Percentiles rank a stretch among this genome's conserved stretches.
These are phyloP conservation scores for Notarius quadriscutis DNA, from an alignment of 2,113 vertebrate species.

Conservation along the genomic window DNA sequence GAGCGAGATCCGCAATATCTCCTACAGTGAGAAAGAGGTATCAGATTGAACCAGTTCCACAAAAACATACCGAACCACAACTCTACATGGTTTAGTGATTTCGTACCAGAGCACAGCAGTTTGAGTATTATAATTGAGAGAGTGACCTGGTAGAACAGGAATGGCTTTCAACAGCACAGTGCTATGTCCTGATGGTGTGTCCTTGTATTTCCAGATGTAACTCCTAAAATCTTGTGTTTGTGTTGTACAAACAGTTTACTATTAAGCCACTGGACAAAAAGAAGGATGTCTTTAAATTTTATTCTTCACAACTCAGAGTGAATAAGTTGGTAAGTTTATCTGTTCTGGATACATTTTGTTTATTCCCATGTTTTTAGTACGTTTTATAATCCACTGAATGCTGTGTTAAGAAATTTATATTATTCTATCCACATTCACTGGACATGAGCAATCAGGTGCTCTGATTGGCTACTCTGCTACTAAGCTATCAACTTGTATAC, in stretches of 20 bases:
- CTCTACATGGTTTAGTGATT: not conserved
- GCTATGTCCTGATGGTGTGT: not conserved
- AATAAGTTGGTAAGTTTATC: conserved; percentile 83
- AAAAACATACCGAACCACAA: not conserved
- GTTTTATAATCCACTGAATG: not conserved
- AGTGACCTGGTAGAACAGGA: not conserved
- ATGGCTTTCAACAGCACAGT: not conserved
- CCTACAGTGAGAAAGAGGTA: conserved; percentile 90
- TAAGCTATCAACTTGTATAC: too few relatives aligned
- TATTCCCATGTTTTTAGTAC: not conserved
- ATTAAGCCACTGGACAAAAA: conserved; percentile 92
- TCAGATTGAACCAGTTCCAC: not conserved
- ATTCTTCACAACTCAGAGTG: conserved; percentile 86
- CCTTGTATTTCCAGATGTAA: not conserved
- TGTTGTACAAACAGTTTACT: conserved; percentile 74
- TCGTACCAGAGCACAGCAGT: not conserved
- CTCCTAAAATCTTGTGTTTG: not conserved
- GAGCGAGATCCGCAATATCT: conserved; percentile 88
- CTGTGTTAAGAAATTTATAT: not conserved
- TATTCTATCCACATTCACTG: too few relatives aligned
- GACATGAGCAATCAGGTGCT: too few relatives aligned
- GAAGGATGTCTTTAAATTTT: conserved; percentile 92
- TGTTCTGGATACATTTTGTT: not conserved
- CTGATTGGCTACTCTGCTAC: too few relatives aligned
- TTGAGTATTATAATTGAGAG: not conserved